Evolutionary conservation across 2,888 invertebrate genomes (phyloP), one percentile per base, ranked within the genome.

Genomic region (Lepas anatifera): DNA sequence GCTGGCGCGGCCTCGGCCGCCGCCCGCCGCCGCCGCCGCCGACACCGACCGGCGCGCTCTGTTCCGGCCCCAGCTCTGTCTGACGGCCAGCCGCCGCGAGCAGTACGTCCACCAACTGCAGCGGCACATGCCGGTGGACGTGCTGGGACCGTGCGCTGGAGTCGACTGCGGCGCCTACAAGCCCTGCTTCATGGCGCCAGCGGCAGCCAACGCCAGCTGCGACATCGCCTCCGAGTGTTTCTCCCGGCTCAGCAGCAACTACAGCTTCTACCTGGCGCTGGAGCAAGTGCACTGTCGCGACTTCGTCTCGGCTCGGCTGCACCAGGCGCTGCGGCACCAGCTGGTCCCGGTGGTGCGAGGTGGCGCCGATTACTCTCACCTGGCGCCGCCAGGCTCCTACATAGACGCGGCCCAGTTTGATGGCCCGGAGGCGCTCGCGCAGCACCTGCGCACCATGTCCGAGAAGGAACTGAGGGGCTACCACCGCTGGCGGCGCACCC

Each of bases 181-280:
- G 58, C 58, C 18, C 32, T 58, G 58, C 27, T 32, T 58, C 29
- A n/a, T n/a, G n/a, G 58, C 58, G 6, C 4, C 6, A 4, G 11
- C 16, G 32, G 29, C 41, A 10, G 58, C 18, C 29, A 32, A 32
- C 58, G 58, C 18, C 11, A 29, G 29, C 29, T 58, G 58, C 58
- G 58, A 32, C 32, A 1, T 32, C 32, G 58, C 58, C 16, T 4
- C 58, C 7, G 25, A 58, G 32, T 58, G 58, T 16, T 18, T 58
- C 16, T 29, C 29, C 3, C 4, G 18, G 3, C 27, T 29, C 58
- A 16, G 29, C 32, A 22, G 32, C 58, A 58, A 58, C 58, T 32
- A 58, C 58, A 58, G 32, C 18, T 58, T 58, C 58, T 58, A 58
- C 32, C 58, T 58, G 58, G 58, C 58, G 58, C 58, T 58, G 58